Evolutionary conservation across 2,797 vertebrate genomes (phyloP), one percentile per base, ranked within the genome.

Genomic region (Sternarchorhynchus goeldii): DNA sequence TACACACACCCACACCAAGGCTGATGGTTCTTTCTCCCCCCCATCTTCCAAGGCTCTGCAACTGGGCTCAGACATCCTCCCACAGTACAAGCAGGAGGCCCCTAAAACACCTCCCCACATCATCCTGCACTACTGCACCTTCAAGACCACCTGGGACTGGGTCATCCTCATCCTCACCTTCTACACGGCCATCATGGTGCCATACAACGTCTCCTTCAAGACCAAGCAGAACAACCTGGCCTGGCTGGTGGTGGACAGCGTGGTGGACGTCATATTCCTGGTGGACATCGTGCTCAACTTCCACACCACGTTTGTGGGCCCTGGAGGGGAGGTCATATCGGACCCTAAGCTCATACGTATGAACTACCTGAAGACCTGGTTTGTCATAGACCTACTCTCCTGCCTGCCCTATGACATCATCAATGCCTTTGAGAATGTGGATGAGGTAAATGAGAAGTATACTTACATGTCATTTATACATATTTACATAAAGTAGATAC

Each of bases 141-240:
- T 99, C 89, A 99, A 99, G 91, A 98, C 97, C 86, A 99, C 97
- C 6, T 99, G 97, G 97, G 97, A 99, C 92, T 99, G 97, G 97
- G 93, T 99, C 88, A 99, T 99, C 90, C 92, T 99, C 89, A 98
- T 99, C 87, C 95, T 99, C 82, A 99, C 97, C 85, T 99, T 99
- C 93, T 99, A 99, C 90, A 99, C 97, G 0, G 97, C 97, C 90
- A 99, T 99, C 87, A 98, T 99, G 97, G 97, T 99, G 88, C 97
- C 97, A 80, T 99, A 99, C 32, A 99, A 99, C 0, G 97, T 99
- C 81, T 99, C 97, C 80, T 99, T 99, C 85, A 97, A 95, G 89
- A 98, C 95, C 0, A 97, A 96, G 81, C 97, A 99, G 83, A 98
- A 96, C 91, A 98, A 98, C 84, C 88, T 99, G 87, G 94, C 93